phyloP scores from a whole-genome alignment of 2,113 vertebrate genomes.

The Laticauda colubrina region DNA sequence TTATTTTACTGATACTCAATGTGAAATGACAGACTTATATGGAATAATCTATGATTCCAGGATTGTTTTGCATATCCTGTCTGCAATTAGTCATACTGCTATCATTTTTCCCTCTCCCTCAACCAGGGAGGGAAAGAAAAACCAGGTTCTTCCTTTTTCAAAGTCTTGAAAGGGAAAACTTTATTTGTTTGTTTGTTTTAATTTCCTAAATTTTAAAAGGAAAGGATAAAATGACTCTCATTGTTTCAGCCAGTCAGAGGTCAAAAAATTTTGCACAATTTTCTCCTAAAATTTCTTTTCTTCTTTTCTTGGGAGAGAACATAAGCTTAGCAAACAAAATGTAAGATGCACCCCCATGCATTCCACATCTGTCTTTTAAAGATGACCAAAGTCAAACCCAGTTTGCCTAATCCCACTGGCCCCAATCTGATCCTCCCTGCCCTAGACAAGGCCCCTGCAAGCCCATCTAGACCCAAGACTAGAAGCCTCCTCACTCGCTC shows the following conservation, averaged over 20 bases:
- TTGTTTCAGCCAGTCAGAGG: not conserved
- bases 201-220: not conserved
- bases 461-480: not conserved
- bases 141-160: not conserved
- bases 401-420: too few relatives aligned
- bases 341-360: too few relatives aligned
- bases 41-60: not conserved
- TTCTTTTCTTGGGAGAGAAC: not conserved
- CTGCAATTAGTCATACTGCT: not conserved
- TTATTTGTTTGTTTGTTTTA: not conserved
- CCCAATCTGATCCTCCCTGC: too few relatives aligned
- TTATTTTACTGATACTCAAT: not conserved
- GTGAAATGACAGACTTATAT: not conserved
- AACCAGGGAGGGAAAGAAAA: not conserved
- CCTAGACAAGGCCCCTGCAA: not conserved
- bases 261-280: not conserved
- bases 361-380: too few relatives aligned
- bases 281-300: not conserved
- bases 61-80: not conserved
- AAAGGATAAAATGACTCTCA: not conserved
- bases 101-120: not conserved
- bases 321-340: not conserved
- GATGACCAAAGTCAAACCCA: too few relatives aligned
- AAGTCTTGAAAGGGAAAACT: not conserved
- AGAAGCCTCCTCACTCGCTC: not conserved